Evolutionary conservation across 2,888 invertebrate genomes (phyloP).

Genomic region (Cerastis leucographa): DNA sequence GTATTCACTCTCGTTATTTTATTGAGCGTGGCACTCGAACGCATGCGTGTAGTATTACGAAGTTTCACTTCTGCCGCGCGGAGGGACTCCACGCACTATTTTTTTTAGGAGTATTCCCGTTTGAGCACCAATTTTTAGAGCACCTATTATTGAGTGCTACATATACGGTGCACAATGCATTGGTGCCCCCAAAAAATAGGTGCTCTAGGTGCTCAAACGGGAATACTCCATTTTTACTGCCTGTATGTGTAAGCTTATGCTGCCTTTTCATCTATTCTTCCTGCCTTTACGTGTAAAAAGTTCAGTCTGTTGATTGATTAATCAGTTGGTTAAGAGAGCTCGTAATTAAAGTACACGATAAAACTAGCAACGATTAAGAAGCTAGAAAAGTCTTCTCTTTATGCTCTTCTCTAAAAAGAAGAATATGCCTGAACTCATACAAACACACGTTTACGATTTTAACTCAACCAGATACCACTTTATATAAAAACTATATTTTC

Average conservation of each 20-base stretch:
- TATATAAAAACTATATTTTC: slow-evolving; percentile 29
- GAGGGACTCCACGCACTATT: too few relatives aligned
- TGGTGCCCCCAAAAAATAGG: too few relatives aligned
- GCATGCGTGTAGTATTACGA: too few relatives aligned
- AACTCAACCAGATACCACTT: slow-evolving; percentile 1
- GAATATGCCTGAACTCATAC: neutral
- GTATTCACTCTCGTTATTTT: too few relatives aligned
- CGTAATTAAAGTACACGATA: neutral
- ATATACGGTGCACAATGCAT: too few relatives aligned
- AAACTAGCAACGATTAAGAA: neutral
- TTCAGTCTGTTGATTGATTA: neutral
- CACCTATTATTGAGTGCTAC: too few relatives aligned
- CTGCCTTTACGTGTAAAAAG: neutral
- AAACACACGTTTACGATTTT: neutral
- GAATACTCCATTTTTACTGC: too few relatives aligned
- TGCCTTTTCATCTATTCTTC: neutral
- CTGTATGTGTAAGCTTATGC: neutral
- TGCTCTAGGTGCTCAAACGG: too few relatives aligned
- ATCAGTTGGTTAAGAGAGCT: neutral
- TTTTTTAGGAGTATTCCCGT: too few relatives aligned
- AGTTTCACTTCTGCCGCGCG: too few relatives aligned
- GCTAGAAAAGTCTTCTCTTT: neutral
- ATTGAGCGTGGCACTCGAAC: too few relatives aligned
- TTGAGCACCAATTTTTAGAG: too few relatives aligned
- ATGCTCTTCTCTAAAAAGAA: neutral